These are phyloP conservation scores for Gasteruption jaculator DNA, from an alignment of 2,888 invertebrate genomes.

Conservation along the genomic window DNA sequence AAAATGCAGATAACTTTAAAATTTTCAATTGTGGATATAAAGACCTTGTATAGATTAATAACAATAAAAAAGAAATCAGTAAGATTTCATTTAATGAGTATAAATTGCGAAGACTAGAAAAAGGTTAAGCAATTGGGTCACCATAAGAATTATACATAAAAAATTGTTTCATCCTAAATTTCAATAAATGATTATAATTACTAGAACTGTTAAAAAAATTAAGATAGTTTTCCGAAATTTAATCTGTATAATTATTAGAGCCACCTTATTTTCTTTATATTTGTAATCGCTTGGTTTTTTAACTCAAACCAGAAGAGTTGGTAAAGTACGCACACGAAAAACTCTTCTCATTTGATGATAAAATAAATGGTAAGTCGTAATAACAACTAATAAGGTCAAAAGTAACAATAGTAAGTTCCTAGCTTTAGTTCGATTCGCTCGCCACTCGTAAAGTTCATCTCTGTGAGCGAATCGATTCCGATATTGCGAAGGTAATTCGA, in stretches of 20 bases:
- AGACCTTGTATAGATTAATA: too few relatives aligned
- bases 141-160: too few relatives aligned
- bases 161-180: too few relatives aligned
- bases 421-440: constrained; percentile 46
- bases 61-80: too few relatives aligned
- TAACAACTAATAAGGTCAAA: constrained; percentile 33
- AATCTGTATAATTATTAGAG: background rate
- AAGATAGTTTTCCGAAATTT: background rate
- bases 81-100: too few relatives aligned
- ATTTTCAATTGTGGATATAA: too few relatives aligned
- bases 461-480: constrained; percentile 66
- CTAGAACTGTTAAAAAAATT: constrained; percentile 2
- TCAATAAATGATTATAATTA: too few relatives aligned
- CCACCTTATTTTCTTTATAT: too few relatives aligned
- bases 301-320: constrained; percentile 23
- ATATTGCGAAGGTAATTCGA: constrained; percentile 67
- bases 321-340: constrained; percentile 27
- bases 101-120: too few relatives aligned
- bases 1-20: too few relatives aligned
- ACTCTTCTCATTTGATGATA: constrained; percentile 40
- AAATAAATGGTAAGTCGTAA: constrained; percentile 44
- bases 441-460: constrained; percentile 58
- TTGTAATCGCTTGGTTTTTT: background rate
- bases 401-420: constrained; percentile 43
- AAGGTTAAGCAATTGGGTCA: too few relatives aligned